Base-by-base conservation (phyloP, 1,140 invertebrate genomes). In the Penaeus chinensis region DNA sequence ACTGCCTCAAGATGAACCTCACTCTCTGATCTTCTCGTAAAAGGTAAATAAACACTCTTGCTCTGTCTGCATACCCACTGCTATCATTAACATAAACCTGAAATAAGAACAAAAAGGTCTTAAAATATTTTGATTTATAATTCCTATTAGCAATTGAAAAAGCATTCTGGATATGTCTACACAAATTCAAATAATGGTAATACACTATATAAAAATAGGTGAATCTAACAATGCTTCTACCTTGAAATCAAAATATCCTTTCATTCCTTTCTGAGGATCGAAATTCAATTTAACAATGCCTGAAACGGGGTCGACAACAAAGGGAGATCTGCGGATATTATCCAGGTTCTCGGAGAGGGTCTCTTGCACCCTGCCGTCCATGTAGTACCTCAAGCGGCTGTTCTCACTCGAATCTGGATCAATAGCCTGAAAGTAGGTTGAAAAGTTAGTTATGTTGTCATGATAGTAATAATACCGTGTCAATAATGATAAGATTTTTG, bases 221-320 rank as follows among this genome's bases (percentile, higher is more conserved):
- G 24, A 13, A 47, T 84, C 22, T 61, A 16, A 47, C 10, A 32
- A 69, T 10, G 37, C 5, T 22, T 90, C 91, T 76, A 96, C 95
- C 93, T 95, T 95, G 91, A 99, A 98, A 91, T 98, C 96, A 92
- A 99, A 99, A 92, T 98, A 98, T 80, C 98, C 98, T 92, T 98
- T 98, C 98, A 99, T 98, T 81, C 96, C 96, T 91, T 96, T 96
- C 91, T 98, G 97, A 24, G 98, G 98, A 93, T 98, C 97, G 91
- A 98, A 99, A 92, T 98, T 98, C 1, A 99, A 93, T 78, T 94
- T 95, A 7, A 99, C 94, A 2, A 95, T 95, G 2, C 98, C 98
- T 16, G 96, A 96, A 13, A 95, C 93, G 77, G 93, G 92, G 88
- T 98, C 95, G 0, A 99, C 94, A 0, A 97, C 91, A 92, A 99